A percentile compares a stretch with the other conserved stretches of the same genome.
Conservation (phyloP, 2,797 vertebrate species). For the Mus minutoides region DNA sequence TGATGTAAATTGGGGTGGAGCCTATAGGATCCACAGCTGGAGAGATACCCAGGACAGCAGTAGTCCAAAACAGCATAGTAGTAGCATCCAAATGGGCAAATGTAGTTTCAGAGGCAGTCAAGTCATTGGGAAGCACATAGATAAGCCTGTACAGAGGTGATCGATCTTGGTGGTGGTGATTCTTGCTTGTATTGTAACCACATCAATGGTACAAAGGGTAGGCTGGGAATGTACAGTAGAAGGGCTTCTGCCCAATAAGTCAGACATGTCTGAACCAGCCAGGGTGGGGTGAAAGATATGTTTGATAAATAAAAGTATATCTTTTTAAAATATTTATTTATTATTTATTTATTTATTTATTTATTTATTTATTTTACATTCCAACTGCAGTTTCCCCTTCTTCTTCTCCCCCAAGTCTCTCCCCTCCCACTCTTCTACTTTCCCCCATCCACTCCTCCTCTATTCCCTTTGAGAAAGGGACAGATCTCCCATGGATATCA, state of each 20-base stretch:
- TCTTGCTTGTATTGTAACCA: constrained; percentile 99
- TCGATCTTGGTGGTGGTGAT: constrained; percentile 98
- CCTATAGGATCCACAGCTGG: constrained; percentile 97
- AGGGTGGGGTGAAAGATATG: constrained; percentile 99
- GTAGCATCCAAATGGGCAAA: constrained; percentile 99
- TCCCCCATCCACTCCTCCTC: not conserved
- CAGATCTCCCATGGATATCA: not conserved
- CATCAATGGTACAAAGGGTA: constrained; percentile 96
- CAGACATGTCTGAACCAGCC: constrained; percentile 99
- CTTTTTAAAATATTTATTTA: constrained; percentile 83
- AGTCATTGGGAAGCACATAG: constrained; percentile 96
- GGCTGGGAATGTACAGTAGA: constrained; percentile 98
- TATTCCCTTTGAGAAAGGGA: not conserved
- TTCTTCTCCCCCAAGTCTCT: not conserved
- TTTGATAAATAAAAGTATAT: constrained; percentile 98
- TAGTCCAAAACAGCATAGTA: constrained; percentile 96
- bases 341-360: not conserved
- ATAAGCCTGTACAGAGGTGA: constrained; percentile 99
- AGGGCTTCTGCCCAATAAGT: constrained; percentile 97
- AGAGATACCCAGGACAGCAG: constrained; percentile 98
- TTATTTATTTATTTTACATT: not conserved
- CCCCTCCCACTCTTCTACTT: not conserved
- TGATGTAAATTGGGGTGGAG: constrained; percentile 96
- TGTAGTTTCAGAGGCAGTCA: constrained; percentile 98
- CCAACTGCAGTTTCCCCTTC: not conserved